A percentile compares a stretch with the other conserved stretches of the same genome.
These are phyloP conservation scores for Propithecus coquereli DNA, from an alignment of 2,113 vertebrate species.

Conservation along the genomic window DNA sequence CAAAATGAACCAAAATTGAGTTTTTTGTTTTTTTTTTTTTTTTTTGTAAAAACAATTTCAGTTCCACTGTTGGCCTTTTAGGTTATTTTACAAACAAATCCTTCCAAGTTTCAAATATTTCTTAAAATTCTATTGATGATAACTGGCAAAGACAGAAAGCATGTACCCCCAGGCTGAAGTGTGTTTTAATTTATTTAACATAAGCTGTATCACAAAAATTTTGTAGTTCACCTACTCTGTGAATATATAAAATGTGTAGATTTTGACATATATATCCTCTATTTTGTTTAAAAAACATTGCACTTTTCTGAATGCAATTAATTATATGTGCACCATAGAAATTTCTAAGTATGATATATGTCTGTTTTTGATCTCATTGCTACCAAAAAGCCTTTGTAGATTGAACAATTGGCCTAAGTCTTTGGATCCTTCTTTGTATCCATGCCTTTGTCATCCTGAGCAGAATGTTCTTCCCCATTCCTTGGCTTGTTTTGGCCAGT, in stretches of 20 bases:
- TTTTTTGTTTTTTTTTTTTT: no score
- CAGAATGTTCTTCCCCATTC: background rate
- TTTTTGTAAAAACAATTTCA: background rate
- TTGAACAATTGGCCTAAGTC: background rate
- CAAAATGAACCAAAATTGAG: background rate
- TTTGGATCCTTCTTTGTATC: background rate
- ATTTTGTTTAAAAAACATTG: background rate
- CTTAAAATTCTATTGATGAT: background rate
- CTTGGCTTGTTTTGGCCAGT: background rate
- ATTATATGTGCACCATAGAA: background rate
- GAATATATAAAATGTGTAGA: background rate
- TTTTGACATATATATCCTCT: background rate
- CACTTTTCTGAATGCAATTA: background rate
- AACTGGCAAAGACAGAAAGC: background rate
- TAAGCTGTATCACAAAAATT: background rate
- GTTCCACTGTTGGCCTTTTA: background rate
- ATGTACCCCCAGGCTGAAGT: background rate
- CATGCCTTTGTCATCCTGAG: no score
- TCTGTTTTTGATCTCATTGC: background rate
- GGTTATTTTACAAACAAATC: background rate
- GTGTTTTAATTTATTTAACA: background rate
- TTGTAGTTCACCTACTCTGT: background rate
- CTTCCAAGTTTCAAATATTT: background rate
- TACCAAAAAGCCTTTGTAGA: background rate
- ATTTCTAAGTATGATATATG: background rate